Evolutionary conservation across 2,113 vertebrate species (phyloP), one percentile per base, ranked within the genome.

Genomic region (Noctilio leporinus): DNA sequence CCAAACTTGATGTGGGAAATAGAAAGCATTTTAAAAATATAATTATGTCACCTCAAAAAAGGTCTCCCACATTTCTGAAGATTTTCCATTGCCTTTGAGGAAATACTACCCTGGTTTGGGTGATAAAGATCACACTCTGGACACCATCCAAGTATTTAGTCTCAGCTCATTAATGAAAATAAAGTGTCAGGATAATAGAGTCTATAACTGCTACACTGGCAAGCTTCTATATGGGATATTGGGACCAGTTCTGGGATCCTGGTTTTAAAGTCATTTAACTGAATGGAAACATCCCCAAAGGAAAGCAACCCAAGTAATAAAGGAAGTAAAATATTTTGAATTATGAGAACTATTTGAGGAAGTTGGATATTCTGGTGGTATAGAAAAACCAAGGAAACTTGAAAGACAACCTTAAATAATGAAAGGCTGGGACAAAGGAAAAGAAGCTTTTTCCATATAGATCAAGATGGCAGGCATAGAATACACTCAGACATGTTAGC

Each of bases 1-100:
- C 97, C 97, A 97, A 93, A 85, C 83, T 96, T 98, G 97, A 98
- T 98, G 98, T 97, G 95, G 96, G 96, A 98, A 98, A 98, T 98
- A 96, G 96, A 98, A 98, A 96, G 97, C 96, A 97, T 98, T 98
- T 98, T 88, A 70, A 98, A 98, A 97, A 97, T 93, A 93, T 96
- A 94, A 96, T 96, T 97, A 96, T 94, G 89, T 85, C 92, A 76
- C 81, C 55, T 43, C 38, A 59, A 77, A 88, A 97, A 95, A 96
- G 51, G 55, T 91, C 55, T 94, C 55, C 80, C 43, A 82, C 28
- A 77, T 94, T 93, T 94, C 77, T 65, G 87, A 93, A 84, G 77
- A 49, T 22, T 75, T 94, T 88, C 81, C 70, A 26, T 92, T 62
- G 40, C 65, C 40, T 93, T 89, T 92, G 87, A 96, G 92, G 90